Percentiles rank a stretch among this genome's conserved stretches.
Conservation (phyloP, 2,888 invertebrate genomes). For the Caenorhabditis becei region DNA sequence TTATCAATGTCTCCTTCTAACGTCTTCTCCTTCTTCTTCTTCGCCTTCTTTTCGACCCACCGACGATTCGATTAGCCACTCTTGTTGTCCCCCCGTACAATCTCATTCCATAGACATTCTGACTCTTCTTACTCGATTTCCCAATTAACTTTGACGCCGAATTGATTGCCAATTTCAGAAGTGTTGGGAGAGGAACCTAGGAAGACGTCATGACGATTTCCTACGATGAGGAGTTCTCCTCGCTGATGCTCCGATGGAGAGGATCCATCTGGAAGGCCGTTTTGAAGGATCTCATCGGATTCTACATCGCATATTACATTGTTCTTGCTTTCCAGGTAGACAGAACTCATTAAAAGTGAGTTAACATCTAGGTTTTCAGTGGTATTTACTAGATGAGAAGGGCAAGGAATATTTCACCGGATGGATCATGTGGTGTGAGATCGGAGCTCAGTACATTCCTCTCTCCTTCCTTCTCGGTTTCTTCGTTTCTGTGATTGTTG, state of each 20-base stretch:
- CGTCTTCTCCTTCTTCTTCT: constrained; percentile 18
- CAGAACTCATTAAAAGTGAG: background rate
- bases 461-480: constrained; percentile 81
- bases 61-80: constrained; percentile 47
- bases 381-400: constrained; percentile 80
- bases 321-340: constrained; percentile 78
- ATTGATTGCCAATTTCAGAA: background rate
- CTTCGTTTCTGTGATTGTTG: constrained; percentile 81
- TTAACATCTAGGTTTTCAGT: constrained; percentile 69
- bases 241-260: constrained; percentile 80
- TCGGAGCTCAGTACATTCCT: constrained; percentile 81
- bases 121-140: constrained; percentile 5
- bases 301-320: constrained; percentile 80
- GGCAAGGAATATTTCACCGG: constrained; percentile 81
- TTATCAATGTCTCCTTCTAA: constrained; percentile 46
- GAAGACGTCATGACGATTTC: constrained; percentile 75
- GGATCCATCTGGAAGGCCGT: constrained; percentile 81
- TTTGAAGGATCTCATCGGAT: constrained; percentile 80
- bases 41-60: constrained; percentile 16
- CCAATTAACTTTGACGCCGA: constrained; percentile 1
- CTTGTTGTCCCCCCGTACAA: constrained; percentile 20
- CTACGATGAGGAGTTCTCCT: constrained; percentile 81
- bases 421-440: constrained; percentile 81
- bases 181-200: constrained; percentile 19
- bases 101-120: constrained; percentile 5